Evolutionary conservation across 2,113 vertebrate species (phyloP).

Genomic region (Gracilinanus agilis): DNA sequence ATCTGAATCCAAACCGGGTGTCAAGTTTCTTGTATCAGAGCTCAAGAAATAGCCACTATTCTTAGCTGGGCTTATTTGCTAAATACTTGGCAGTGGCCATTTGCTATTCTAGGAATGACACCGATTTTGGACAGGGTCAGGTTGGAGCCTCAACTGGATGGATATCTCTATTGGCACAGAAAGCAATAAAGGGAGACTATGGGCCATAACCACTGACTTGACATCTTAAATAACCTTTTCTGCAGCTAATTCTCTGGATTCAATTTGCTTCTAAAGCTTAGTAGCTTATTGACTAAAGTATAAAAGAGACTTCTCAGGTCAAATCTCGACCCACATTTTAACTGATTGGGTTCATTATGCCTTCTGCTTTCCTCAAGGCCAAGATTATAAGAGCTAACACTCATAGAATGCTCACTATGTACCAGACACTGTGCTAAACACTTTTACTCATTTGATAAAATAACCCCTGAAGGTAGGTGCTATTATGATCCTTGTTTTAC

Average conservation of each 20-base stretch:
- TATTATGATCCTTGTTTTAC: background rate
- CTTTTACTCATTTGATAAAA: background rate
- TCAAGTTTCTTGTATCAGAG: constrained; percentile 50
- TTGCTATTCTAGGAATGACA: constrained; percentile 63
- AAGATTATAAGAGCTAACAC: background rate
- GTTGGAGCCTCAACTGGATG: constrained; percentile 27
- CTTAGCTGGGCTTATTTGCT: constrained; percentile 63
- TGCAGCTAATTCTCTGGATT: background rate
- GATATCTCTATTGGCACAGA: constrained; percentile 31
- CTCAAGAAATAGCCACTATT: constrained; percentile 70
- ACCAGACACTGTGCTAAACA: background rate
- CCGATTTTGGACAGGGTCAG: constrained; percentile 40
- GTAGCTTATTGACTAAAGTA: background rate
- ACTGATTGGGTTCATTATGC: background rate
- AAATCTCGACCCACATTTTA: background rate
- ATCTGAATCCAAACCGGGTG: constrained; percentile 57
- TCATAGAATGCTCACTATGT: background rate
- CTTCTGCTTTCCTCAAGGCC: background rate
- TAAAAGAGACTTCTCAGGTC: background rate
- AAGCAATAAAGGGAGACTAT: background rate
- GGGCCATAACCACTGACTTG: background rate
- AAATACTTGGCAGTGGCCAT: constrained; percentile 52
- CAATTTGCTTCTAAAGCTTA: constrained; percentile 14
- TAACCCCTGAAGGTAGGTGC: no score
- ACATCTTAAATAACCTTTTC: constrained; percentile 34